Base-by-base conservation (phyloP, 2,113 vertebrate species). In the Todiramphus saurophagus region DNA sequence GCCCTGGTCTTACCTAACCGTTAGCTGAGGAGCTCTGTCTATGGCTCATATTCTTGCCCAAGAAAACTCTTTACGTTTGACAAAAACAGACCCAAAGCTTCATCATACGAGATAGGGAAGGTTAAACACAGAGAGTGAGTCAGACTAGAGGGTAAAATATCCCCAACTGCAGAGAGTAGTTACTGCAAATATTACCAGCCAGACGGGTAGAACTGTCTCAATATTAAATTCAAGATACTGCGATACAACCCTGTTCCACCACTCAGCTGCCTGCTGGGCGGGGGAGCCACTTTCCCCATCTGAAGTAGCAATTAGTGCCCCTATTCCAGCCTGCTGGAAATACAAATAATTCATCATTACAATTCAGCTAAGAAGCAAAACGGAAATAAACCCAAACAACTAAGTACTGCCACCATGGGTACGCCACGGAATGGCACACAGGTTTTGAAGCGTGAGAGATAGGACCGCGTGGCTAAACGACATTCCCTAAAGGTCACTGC, bases 351-450 rank as follows among this genome's bases (percentile, higher is more conserved):
- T 62, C 13, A 46, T 70, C 72, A 6, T 5, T 44, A 9, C 25
- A 24, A 35, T 63, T 20, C 60, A 64, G 39, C 6, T 63, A 37
- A 53, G 35, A 51, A 48, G 60, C 35, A 75, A 68, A 90, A 12
- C 0, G 0, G 48, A 77, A 87, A 51, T 48, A 69, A 89, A 86
- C 0, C 9, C 2, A 16, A 28, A 24, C 46, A 12, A 10, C 25
- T 31, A 18, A 59, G 75, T 5, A 3, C 35, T 77, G 83, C 67
- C 59, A 41, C 33, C 10, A 7, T 33, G 79, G 88, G 84, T 27
- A 8, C 3, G 0, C 9, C 3, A 5, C 10, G 41, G 81, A 19
- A 30, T 0, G 3, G 70, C n/a, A 3, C 39, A 2, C 20, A 5
- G 55, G 83, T 58, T 79, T 3, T 7, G 82, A 66, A 48, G 64